phyloP scores from a whole-genome alignment of 2,888 invertebrate genomes.

The Pollenia griseotomentosa region DNA sequence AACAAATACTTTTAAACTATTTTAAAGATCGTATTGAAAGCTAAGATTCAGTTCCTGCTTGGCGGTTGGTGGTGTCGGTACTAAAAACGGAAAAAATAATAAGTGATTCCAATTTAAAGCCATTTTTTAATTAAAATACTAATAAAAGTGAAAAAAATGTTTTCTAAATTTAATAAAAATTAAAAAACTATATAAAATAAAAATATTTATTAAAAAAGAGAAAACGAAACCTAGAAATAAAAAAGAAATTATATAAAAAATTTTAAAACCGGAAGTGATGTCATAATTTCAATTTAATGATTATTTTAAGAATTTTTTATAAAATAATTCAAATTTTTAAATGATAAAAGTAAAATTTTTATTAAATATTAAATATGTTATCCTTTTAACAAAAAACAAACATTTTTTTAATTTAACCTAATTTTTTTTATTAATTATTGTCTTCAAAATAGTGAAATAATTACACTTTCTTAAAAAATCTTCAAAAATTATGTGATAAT shows the following conservation, averaged over 20 bases:
- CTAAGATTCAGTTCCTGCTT: conserved; percentile 75
- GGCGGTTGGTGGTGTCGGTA: conserved; percentile 75
- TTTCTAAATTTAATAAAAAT: conserved; percentile 34
- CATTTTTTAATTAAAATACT: neutral
- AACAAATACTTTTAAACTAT: conserved; percentile 53
- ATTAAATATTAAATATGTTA: neutral
- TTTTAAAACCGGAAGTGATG: conserved; percentile 73
- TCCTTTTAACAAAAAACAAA: neutral
- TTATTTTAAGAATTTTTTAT: neutral
- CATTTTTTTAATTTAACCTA: conserved; percentile 3
- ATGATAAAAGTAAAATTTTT: neutral
- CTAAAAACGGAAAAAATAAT: conserved; percentile 64
- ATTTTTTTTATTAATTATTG: neutral
- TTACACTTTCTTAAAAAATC: conserved; percentile 21
- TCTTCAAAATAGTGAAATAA: conserved; percentile 39
- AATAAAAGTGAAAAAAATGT: conserved; percentile 47
- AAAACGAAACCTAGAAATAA: conserved; percentile 3
- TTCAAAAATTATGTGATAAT: conserved; percentile 73
- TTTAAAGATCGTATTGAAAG: conserved; percentile 61
- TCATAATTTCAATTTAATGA: conserved; percentile 31
- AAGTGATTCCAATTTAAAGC: conserved; percentile 36
- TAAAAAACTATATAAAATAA: conserved; percentile 21
- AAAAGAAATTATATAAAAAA: neutral
- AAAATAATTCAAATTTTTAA: neutral
- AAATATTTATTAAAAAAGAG: neutral